Evolutionary conservation across 2,797 vertebrate species (phyloP), one percentile per base, ranked within the genome.

Genomic region (Parauchenoglanis punctatus): DNA sequence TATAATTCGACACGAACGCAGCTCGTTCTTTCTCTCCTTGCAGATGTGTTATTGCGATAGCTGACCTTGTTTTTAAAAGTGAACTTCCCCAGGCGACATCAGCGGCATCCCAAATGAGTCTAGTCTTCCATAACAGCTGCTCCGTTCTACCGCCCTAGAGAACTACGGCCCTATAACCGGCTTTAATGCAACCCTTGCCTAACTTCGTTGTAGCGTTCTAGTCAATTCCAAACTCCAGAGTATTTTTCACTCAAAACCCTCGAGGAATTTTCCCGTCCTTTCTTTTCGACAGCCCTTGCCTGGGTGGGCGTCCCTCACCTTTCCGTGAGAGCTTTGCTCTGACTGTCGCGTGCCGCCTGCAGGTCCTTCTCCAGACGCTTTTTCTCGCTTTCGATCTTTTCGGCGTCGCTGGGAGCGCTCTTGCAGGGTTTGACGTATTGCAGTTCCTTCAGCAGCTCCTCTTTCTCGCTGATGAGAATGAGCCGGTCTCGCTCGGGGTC

Each of bases 371-470:
- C 98, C 88, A 99, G 94, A 0, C 96, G 96, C 59, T 96, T 97
- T 90, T 97, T 97, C 92, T 99, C 96, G 0, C 90, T 93, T 92
- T 99, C 97, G 85, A 99, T 95, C 89, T 96, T 96, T 92, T 98
- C 96, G 0, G 96, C 97, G 54, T 98, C 97, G 65, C 94, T 95
- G 83, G 97, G 97, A n/a, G 96, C 95, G 85, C 97, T 96, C 78
- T 96, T 96, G 3, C 97, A 95, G 1, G 97, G 98, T 40, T 95
- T 95, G 85, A 97, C 91, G 87, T 98, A 98, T 84, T 97, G 95
- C 96, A 99, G 97, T 93, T 99, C 98, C 92, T 99, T 99, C 85
- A 99, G 94, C 40, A 99, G 96, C 93, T 99, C 98, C 93, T 99
- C 98, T 91, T 99, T 99, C 94, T 99, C 98, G 0, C 96, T 99